Conservation (phyloP, 2,888 invertebrate species). For the Meiosimyza platycephala region DNA sequence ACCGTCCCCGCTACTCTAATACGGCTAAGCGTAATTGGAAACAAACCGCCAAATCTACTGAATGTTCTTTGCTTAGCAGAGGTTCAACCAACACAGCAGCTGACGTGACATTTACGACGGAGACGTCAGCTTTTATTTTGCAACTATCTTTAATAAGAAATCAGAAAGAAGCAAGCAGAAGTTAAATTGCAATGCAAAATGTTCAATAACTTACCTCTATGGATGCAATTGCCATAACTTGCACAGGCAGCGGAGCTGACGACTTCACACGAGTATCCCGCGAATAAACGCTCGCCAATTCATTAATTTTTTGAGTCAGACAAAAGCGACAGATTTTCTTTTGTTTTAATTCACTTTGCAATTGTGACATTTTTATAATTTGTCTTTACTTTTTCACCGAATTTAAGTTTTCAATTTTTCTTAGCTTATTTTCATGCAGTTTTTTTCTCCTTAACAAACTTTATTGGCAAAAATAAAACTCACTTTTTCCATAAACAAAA, state of each 20-base stretch:
- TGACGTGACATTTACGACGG: background rate
- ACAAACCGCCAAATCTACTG: too few species aligned
- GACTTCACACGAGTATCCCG: conserved; percentile 70
- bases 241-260: conserved; percentile 75
- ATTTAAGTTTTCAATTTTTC: background rate
- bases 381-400: background rate
- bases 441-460: background rate
- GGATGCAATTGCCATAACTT: conserved; percentile 81
- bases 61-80: too few species aligned
- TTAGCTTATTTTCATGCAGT: background rate
- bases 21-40: too few species aligned
- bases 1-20: too few species aligned
- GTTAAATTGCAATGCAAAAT: background rate
- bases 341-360: conserved; percentile 69
- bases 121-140: conserved; percentile 51
- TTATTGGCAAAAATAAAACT: background rate
- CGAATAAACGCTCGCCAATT: conserved; percentile 76
- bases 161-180: background rate
- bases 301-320: conserved; percentile 72
- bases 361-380: background rate
- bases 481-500: background rate
- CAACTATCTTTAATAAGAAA: conserved; percentile 51
- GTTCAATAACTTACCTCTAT: conserved; percentile 75
- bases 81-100: background rate
- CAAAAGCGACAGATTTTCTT: conserved; percentile 82